phyloP scores from a whole-genome alignment of 23 tunicate species.

The Oikopleura vanhoeffeni region DNA sequence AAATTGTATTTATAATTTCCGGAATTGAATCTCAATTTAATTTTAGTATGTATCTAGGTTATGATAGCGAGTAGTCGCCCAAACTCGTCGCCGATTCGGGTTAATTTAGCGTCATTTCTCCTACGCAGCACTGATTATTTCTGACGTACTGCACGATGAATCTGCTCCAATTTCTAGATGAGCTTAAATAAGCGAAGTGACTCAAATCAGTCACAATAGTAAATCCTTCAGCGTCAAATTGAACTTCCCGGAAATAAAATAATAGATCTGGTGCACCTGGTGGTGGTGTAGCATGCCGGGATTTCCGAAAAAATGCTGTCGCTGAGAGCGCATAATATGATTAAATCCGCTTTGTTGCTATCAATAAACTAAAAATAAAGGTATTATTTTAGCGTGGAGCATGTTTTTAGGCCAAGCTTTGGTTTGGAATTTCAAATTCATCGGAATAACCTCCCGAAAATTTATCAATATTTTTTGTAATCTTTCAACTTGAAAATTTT shows the following conservation, averaged over 20 bases:
- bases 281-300: constrained; percentile 67
- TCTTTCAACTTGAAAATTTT: no score
- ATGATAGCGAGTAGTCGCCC: not conserved
- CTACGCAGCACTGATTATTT: not conserved
- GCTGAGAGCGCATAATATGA: constrained; percentile 41
- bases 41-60: not conserved
- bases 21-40: no score
- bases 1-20: no score
- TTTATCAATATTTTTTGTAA: not conserved
- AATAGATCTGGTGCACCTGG: constrained; percentile 21
- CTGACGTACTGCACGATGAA: not conserved
- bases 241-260: not conserved
- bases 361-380: constrained; percentile 18
- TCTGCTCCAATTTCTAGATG: not conserved
- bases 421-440: constrained; percentile 18
- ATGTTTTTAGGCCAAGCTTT: constrained; percentile 28
- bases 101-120: not conserved
- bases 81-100: not conserved
- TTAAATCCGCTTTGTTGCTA: constrained; percentile 60
- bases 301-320: constrained; percentile 22
- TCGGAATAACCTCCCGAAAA: not conserved
- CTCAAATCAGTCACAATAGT: not conserved
- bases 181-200: not conserved
- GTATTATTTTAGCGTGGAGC: no score
- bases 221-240: not conserved